Percentiles rank a stretch among this genome's conserved stretches.
Evolutionary conservation across 2,797 vertebrate species (phyloP).

Genomic region (Pseudotriccus pelzelni): DNA sequence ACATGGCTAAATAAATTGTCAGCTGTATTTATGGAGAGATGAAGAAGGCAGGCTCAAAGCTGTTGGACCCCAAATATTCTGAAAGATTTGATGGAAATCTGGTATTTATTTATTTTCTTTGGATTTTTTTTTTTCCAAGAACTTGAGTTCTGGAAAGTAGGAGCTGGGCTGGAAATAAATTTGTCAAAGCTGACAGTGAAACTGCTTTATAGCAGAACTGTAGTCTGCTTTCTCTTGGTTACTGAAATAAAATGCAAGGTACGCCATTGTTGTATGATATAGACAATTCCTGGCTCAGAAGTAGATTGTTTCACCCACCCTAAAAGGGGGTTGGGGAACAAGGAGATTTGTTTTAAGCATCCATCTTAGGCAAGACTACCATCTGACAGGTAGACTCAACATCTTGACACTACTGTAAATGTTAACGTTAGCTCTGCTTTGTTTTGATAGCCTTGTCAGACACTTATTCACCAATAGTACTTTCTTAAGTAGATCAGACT

Average conservation of each 20-base stretch:
- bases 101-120: not conserved
- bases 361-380: not conserved
- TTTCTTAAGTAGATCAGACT: constrained; percentile 11
- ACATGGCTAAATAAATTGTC: not conserved
- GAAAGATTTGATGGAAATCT: not conserved
- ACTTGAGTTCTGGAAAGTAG: not conserved
- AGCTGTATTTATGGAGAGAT: not conserved
- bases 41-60: not conserved
- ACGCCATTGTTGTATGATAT: not conserved
- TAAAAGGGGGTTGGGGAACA: not conserved
- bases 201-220: not conserved
- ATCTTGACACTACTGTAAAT: constrained; percentile 11
- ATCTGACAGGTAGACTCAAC: constrained; percentile 34
- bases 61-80: not conserved
- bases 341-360: not conserved
- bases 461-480: not conserved
- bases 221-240: not conserved
- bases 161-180: not conserved
- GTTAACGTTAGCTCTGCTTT: not conserved
- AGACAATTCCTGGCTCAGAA: not conserved
- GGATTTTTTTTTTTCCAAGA: not conserved
- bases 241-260: not conserved
- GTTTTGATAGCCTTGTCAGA: constrained; percentile 12
- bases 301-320: not conserved
- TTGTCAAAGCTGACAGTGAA: not conserved